Conservation (phyloP, 2,113 vertebrate species). For the Terrapene triunguis region DNA sequence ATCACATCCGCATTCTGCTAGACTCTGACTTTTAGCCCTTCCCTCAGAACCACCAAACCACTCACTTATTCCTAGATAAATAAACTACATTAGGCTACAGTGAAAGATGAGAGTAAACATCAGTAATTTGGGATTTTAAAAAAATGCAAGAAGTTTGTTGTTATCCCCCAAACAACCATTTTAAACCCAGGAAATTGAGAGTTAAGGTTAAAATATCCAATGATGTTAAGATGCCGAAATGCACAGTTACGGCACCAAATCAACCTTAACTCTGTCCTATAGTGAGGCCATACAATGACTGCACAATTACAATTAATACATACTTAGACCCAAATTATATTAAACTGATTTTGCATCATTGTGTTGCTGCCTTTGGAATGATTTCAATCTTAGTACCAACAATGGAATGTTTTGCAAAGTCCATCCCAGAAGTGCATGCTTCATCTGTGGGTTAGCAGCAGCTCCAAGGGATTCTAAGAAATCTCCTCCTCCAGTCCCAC, state of each 20-base stretch:
- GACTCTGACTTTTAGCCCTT: neutral
- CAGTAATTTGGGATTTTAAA: neutral
- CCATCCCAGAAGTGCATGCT: neutral
- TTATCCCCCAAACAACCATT: neutral
- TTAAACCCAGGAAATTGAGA: neutral
- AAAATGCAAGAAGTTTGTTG: neutral
- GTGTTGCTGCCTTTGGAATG: neutral
- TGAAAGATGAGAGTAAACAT: neutral
- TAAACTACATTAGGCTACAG: neutral
- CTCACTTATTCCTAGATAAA: neutral
- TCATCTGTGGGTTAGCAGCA: neutral
- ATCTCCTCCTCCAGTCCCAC: neutral
- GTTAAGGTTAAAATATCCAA: neutral
- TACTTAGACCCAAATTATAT: neutral
- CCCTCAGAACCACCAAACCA: neutral
- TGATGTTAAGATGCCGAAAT: neutral
- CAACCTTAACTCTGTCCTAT: neutral
- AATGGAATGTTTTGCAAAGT: neutral
- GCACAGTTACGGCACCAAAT: neutral
- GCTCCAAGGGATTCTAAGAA: neutral
- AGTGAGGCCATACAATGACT: neutral
- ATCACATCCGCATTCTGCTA: neutral
- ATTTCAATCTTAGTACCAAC: neutral
- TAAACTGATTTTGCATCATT: neutral
- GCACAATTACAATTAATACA: neutral